phyloP scores from a whole-genome alignment of 1,140 invertebrate species.

The Magallana gigas region DNA sequence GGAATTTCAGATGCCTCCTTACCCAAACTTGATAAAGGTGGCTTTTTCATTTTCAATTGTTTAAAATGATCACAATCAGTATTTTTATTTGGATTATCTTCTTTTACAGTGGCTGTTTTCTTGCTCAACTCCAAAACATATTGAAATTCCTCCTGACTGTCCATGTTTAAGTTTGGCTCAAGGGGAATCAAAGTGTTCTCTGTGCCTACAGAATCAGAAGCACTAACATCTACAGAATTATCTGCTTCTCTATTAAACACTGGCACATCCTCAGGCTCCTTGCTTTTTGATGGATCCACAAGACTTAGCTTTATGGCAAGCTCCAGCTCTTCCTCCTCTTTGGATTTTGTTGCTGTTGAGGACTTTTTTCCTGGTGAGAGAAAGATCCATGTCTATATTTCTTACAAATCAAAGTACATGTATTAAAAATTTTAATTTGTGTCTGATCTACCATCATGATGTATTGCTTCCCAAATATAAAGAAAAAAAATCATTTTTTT shows the following conservation, averaged over 20 bases:
- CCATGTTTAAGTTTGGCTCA: neutral
- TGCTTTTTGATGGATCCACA: constrained; percentile 12
- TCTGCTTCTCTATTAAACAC: neutral
- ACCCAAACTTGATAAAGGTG: neutral
- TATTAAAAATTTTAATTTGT: too few species aligned
- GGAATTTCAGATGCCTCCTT: neutral
- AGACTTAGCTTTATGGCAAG: constrained; percentile 34
- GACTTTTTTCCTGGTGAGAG: neutral
- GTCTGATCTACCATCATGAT: too few species aligned
- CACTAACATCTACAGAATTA: neutral
- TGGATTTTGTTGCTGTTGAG: neutral
- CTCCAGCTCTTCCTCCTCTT: constrained; percentile 31
- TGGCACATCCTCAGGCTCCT: neutral
- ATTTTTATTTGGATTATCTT: neutral
- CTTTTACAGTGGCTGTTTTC: neutral
- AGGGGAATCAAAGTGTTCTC: constrained; percentile 1
- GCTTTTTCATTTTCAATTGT: neutral
- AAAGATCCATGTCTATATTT: too few species aligned
- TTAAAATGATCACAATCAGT: neutral
- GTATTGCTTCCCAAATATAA: too few species aligned
- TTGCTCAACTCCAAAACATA: constrained; percentile 24
- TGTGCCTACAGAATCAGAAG: neutral
- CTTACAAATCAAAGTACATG: too few species aligned
- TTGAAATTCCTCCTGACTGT: constrained; percentile 42
- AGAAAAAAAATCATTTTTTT: too few species aligned